These are phyloP conservation scores for Epizoanthus illoricatus DNA, from an alignment of 92 coral and sea anemone species.

Conservation along the genomic window DNA sequence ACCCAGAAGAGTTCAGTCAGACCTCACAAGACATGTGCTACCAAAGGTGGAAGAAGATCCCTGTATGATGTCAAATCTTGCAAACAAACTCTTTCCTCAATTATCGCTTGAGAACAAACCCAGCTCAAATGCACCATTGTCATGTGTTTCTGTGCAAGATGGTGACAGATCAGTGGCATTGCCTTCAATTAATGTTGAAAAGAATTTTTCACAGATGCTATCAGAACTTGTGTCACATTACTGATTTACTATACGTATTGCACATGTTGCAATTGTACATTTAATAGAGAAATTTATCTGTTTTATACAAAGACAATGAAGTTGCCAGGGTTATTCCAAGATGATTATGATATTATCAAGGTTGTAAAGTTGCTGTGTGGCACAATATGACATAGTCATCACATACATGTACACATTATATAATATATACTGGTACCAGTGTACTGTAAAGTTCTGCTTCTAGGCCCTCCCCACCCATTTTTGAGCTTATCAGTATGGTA, in stretches of 20 bases:
- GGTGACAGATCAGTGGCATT: slow-evolving; percentile 84
- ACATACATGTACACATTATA: too few species aligned
- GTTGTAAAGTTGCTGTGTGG: too few species aligned
- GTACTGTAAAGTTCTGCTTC: too few species aligned
- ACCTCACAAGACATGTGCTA: slow-evolving; percentile 64
- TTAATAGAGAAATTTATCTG: background rate
- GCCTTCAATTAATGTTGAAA: slow-evolving; percentile 87
- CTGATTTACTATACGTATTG: background rate
- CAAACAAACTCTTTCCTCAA: slow-evolving; percentile 91
- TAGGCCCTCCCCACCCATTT: too few species aligned
- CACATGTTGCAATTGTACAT: background rate
- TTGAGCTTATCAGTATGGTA: too few species aligned
- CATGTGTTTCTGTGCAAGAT: slow-evolving; percentile 81
- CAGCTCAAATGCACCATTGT: slow-evolving; percentile 58
- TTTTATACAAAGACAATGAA: background rate
- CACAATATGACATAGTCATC: too few species aligned
- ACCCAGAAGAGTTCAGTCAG: slow-evolving; percentile 95
- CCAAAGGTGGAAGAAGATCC: slow-evolving; percentile 97
- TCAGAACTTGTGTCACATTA: slow-evolving; percentile 82
- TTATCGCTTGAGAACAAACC: slow-evolving; percentile 77
- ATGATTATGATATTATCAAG: too few species aligned
- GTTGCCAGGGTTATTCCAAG: background rate
- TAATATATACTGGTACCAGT: too few species aligned
- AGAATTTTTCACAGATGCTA: slow-evolving; percentile 93
- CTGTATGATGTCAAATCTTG: slow-evolving; percentile 84